Evolutionary conservation across 2,113 vertebrate species (phyloP), one percentile per base, ranked within the genome.

Genomic region (Microcebus jonahi): DNA sequence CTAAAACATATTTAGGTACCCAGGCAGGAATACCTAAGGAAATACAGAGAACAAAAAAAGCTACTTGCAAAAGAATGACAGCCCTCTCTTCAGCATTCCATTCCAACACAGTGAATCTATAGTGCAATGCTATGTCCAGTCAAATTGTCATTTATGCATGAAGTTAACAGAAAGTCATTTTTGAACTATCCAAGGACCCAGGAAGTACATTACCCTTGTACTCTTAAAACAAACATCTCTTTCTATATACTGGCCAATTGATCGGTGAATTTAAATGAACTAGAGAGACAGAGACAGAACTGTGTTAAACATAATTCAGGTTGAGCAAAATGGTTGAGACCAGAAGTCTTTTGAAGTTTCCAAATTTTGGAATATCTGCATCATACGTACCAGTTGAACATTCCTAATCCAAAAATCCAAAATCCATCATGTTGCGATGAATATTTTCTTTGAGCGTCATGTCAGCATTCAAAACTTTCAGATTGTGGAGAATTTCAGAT

Each of bases 41-140:
- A 63, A 57, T 34, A 21, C 0, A 45, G 39, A 80, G 23, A 86
- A 63, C 27, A 9, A 25, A 90, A 90, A 17, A 79, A 61, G 34
- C 14, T 61, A 10, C 34, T 11, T 63, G 65, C 11, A 53, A 48
- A 59, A 86, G 34, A 53, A 83, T 76, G 53, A n/a, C 8, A 77
- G 34, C 17, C 53, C 31, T 53, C 29, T 34, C 34, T 77, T 67
- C 39, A 80, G 13, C 2, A 3, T 12, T 73, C 11, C 0, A 0
- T 34, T 86, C 63, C 25, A 59, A 34, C 67, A 29, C 55, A 53
- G 8, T 17, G 48, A 50, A 29, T 13, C 1, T 55, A 21, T 11
- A 10, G 17, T 5, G 48, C 25, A 59, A 23, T 23, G n/a, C 12
- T 18, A 1, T 23, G 15, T 63, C 21, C 25, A 48, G 65, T n/a